Evolutionary conservation across 2,888 invertebrate genomes (phyloP), one percentile per base, ranked within the genome.

Genomic region (Rhamphomyia laevipes): DNA sequence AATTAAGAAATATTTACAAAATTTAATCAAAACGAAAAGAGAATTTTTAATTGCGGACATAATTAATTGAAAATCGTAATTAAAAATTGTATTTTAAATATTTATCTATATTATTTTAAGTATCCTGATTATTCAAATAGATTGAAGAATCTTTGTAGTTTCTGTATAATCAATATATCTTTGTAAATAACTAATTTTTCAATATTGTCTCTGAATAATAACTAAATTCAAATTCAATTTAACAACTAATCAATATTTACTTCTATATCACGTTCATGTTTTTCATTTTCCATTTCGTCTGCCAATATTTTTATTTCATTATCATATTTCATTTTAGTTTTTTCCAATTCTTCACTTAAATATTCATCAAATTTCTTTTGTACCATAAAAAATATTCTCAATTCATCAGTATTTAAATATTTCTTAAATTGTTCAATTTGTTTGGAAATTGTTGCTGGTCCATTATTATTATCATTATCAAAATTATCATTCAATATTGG

Each of bases 291-390:
- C 62, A 80, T 63, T 51, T 64, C 64, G 49, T 70, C 69, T 10
- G 59, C 58, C 3, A 60, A 51, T n/a, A 60, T 57, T 55, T 67
- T 67, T 0, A 67, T 44, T 48, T 68, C 69, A 16, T 60, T 58
- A 3, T 64, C 68, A 43, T 59, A 57, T 50, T 67, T 64, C 51
- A 63, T 62, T 51, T 62, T 70, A 58, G 73, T 69, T 51, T 74
- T 73, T 3, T 72, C 70, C 45, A 78, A 63, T 61, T 79, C 78
- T 40, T 77, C 74, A 49, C 73, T 72, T 38, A 78, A 59, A 46
- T 75, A 72, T 57, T 76, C 75, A 51, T 77, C 75, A 50, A 79
- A 66, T 59, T 76, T 75, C 57, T 77, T 77, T 49, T 77, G 69
- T 1, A 78, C 64, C 63, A 69, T 63, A 13, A 65, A 61, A 50